Base-by-base conservation (phyloP, 2,113 vertebrate species). In the Xiphophorus hellerii region DNA sequence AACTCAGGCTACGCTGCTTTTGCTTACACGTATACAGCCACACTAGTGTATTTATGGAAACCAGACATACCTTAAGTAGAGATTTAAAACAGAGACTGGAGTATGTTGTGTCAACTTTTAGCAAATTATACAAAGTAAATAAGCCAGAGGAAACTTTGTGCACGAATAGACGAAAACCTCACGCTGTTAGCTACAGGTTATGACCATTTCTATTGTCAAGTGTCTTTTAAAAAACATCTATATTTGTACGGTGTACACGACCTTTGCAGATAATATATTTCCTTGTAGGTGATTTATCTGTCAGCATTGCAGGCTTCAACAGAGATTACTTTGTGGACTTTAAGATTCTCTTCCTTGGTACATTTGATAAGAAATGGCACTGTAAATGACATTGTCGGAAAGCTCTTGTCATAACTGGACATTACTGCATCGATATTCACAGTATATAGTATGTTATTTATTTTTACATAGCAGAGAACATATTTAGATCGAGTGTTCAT, bases 391-490 rank as follows among this genome's bases (percentile, higher is more conserved):
- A 81, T 86, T 68, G 75, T 67, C 83, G 74, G 82, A 88, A 80
- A 80, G 81, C 93, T 92, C 92, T 95, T 70, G 60, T 90, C 78
- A 77, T 77, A 73, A 90, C 96, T 95, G 95, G 96, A 96, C 91
- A 82, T 83, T 63, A 86, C 87, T 90, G 92, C 94, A 94, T 95
- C 90, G 93, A 92, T 95, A 81, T 95, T 94, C 29, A 88, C 82
- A 77, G 79, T 87, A 88, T 80, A 92, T 37, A 62, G 27, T 93
- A 93, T 93, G 93, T 94, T 96, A 95, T 96, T 94, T 97, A 96
- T 97, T 95, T 95, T 97, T 97, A 95, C 96, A 96, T 96, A 95
- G 91, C 84, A 92, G 87, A 89, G 78, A 85, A 88, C 77, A 85
- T 86, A 81, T 87, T 87, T 73, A 88, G 88, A 91, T 85, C 66